These are phyloP conservation scores for Mesitornis unicolor DNA, from an alignment of 2,113 vertebrate genomes.

Conservation along the genomic window DNA sequence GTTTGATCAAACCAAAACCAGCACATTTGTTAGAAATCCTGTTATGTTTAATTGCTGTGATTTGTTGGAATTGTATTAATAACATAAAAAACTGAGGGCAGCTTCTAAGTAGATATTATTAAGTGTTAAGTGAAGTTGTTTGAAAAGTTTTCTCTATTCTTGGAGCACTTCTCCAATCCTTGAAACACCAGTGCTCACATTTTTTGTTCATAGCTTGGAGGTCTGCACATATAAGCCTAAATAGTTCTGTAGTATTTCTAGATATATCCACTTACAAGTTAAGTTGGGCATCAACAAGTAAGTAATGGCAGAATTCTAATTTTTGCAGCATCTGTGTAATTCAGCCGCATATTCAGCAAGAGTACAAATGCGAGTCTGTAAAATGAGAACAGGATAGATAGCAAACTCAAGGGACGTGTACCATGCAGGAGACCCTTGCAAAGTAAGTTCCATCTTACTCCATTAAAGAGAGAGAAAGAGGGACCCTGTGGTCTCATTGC, in stretches of 20 bases:
- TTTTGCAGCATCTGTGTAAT: background rate
- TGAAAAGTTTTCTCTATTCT: background rate
- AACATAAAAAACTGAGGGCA: background rate
- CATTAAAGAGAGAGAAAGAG: background rate
- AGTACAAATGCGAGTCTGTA: background rate
- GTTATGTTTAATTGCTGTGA: background rate
- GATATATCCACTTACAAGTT: background rate
- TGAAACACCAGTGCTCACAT: background rate
- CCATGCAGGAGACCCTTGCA: background rate
- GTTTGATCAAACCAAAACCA: background rate
- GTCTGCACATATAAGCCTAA: background rate
- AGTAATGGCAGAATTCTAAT: background rate
- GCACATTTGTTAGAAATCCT: background rate
- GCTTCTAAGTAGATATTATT: background rate
- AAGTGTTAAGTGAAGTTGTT: background rate
- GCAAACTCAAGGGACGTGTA: background rate
- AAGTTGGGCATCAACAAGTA: background rate
- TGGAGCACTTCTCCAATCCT: background rate
- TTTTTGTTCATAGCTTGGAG: background rate
- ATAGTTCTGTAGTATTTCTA: background rate
- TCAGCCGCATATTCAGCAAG: background rate
- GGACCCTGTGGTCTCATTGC: background rate
- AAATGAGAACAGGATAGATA: background rate
- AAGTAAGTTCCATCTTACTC: background rate
- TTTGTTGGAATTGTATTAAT: background rate